phyloP scores from a whole-genome alignment of 2,797 vertebrate genomes.

The Tauraco hartlaubi region DNA sequence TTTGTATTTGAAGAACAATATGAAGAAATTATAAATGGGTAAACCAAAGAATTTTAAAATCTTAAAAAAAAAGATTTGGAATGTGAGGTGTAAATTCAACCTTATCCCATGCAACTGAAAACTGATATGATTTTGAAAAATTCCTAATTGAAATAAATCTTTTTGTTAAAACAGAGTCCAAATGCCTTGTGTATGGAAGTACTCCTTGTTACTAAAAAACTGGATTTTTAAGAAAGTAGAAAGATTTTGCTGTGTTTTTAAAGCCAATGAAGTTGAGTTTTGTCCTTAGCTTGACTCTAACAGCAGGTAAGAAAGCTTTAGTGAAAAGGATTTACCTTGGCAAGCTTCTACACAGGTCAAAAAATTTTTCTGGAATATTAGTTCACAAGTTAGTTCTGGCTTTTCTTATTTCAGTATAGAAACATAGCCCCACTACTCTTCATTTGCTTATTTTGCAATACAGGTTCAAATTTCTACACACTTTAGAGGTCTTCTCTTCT shows the following conservation, averaged over 20 bases:
- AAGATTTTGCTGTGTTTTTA: not conserved
- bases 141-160: not conserved
- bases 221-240: not conserved
- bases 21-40: not conserved
- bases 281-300: not conserved
- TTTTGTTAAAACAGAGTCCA: not conserved
- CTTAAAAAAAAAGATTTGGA: not conserved
- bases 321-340: not conserved
- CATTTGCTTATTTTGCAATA: not conserved
- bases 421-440: not conserved
- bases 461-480: not conserved
- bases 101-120: not conserved
- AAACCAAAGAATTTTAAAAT: not conserved
- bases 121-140: not conserved
- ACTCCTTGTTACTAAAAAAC: slow-evolving; percentile 22
- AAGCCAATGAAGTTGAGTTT: not conserved
- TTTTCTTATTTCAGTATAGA: not conserved
- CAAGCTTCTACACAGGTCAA: not conserved
- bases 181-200: not conserved
- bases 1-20: not conserved
- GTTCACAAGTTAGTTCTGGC: not conserved
- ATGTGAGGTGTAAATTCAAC: not conserved
- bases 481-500: not conserved
- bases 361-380: not conserved
- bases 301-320: not conserved